These are phyloP conservation scores for Lanius collurio DNA, from an alignment of 2,113 vertebrate species.

Conservation along the genomic window DNA sequence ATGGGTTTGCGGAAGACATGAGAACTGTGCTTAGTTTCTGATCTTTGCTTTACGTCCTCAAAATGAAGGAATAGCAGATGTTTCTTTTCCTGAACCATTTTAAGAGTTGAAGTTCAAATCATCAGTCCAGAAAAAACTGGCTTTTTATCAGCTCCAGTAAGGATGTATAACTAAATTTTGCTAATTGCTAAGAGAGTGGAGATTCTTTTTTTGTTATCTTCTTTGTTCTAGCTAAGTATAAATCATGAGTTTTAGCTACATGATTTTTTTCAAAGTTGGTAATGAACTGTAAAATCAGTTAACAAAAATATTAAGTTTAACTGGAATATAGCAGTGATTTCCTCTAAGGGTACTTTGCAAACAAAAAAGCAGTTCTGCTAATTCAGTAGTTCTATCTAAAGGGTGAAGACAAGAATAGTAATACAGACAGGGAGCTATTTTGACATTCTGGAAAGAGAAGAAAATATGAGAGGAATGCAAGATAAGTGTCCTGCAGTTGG, in stretches of 20 bases:
- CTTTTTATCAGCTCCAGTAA: not conserved
- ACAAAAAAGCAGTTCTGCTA: not conserved
- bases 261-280: not conserved
- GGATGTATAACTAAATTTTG: not conserved
- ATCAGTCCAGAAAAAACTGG: not conserved
- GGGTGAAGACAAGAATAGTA: not conserved
- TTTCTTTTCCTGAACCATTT: not conserved
- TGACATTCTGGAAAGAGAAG: constrained; percentile 59
- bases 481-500: constrained; percentile 69
- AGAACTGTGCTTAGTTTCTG: not conserved
- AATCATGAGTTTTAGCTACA: not conserved
- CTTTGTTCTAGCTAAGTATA: not conserved
- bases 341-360: not conserved
- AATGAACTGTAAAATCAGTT: not conserved
- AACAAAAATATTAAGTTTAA: not conserved
- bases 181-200: not conserved
- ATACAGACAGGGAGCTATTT: constrained; percentile 41
- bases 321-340: not conserved
- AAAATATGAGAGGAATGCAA: constrained; percentile 69
- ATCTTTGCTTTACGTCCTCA: not conserved
- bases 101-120: not conserved
- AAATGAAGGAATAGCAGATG: not conserved
- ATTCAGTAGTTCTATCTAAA: not conserved
- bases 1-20: not conserved
- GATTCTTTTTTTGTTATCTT: not conserved